Evolutionary conservation across 2,113 vertebrate genomes (phyloP), one percentile per base, ranked within the genome.

Genomic region (Otolemur garnettii): DNA sequence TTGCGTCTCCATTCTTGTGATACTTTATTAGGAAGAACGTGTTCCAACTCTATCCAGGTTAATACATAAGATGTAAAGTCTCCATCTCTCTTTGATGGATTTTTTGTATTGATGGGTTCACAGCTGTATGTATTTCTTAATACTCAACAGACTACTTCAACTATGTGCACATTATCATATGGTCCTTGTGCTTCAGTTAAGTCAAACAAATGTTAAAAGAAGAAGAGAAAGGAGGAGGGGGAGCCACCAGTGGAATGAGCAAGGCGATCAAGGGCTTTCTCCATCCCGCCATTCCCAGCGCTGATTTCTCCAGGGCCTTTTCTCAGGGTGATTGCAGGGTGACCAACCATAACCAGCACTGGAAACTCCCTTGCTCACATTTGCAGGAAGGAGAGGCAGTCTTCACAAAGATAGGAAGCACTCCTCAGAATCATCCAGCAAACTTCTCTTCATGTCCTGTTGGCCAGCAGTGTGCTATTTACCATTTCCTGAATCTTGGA

Each of bases 231-330:
- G 2, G 18, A 22, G 4, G 26, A 42, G 26, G 45, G 21, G n/a
- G n/a, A 84, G 17, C 11, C 14, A 14, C 4, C 0, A 3, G n/a
- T 5, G 17, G 22, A 21, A 12, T n/a, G 6, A 78, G 35, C 45
- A 13, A 11, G 2, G n/a, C 0, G 14, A 42, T 7, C 57, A 18
- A 59, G 2, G 26, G 9, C 28, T 42, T 50, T n/a, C 55, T 53
- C 5, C 26, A 24, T 1, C 11, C 45, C n/a, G 21, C 10, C 13
- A 3, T 11, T 26, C 55, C 12, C 2, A 18, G 57, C 12, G 2
- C 19, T 83, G 94, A 24, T 26, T 77, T 68, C 78, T 85, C 62
- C 81, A 19, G 79, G 38, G 38, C 83, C 7, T 1, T 21, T 35
- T 75, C 33, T n/a, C 59, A 1, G 11, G 45, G 11, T 57, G n/a